Base-by-base conservation (phyloP, 2,113 vertebrate genomes). In the Brachirus orientalis region DNA sequence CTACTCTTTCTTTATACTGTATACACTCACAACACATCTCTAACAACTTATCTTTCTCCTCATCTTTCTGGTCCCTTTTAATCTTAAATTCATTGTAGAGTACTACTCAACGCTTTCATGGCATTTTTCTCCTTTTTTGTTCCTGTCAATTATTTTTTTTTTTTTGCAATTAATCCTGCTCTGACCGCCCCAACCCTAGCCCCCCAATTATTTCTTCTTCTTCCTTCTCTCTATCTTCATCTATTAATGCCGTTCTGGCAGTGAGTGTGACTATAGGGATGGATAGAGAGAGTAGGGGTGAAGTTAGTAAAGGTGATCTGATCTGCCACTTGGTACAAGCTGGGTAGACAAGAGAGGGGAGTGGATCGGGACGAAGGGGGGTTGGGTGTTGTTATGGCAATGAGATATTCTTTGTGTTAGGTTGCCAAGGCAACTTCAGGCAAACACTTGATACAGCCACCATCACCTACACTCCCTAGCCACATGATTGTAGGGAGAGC, bases 381-480 rank as follows among this genome's bases (percentile, higher is more conserved):
- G 53, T 56, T 50, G 22, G 28, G 71, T 17, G 90, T 92, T 91
- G 89, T 93, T 92, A 92, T 91, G 90, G 90, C 63, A 41, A 92
- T 91, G 80, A 84, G 85, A 85, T 87, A 82, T 75, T 91, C 82
- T 89, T 92, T 92, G 87, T 92, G 69, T 92, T 90, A 63, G 71
- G 91, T 93, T 89, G 82, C 87, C 86, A 91, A 82, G 90, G 90
- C 82, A 90, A 92, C 91, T 83, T 90, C 72, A 87, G 86, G 71
- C 79, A 10, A 84, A 82, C 85, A 86, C 76, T 90, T 83, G 76
- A 87, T 88, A 89, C 86, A 75, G 61, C 69, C 64, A 69, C 70
- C 63, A 67, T 52, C 55, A 64, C 28, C 41, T 19, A 38, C 58
- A 46, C 53, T 76, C 68, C 73, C 60, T 48, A 75, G 56, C 73